A percentile compares a stretch with the other conserved stretches of the same genome.
phyloP scores from a whole-genome alignment of 2,888 invertebrate species.

The Monoplex corrugatus region DNA sequence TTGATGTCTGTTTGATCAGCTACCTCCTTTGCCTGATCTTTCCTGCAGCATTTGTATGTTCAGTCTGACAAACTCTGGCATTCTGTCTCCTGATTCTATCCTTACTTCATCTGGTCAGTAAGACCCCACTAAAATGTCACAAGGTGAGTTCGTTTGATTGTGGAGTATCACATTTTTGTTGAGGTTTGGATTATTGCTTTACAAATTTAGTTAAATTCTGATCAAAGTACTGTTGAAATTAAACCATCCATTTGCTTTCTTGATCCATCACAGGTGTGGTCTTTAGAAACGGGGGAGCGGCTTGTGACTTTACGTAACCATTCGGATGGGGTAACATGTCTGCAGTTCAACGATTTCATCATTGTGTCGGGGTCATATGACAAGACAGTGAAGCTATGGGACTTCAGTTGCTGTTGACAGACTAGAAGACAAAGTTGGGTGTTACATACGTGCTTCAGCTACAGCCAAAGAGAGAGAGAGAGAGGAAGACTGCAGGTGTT shows the following conservation, averaged over 20 bases:
- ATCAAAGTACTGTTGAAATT: not conserved
- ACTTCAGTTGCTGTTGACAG: conserved; percentile 81
- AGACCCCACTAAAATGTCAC: too few relatives aligned
- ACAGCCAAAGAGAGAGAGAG: too few relatives aligned
- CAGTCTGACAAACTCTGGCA: too few relatives aligned
- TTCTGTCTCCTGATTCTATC: too few relatives aligned
- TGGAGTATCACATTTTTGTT: too few relatives aligned
- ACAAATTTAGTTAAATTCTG: too few relatives aligned
- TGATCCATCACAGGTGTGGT: conserved; percentile 82
- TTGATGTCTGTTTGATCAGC: too few relatives aligned
- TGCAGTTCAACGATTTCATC: conserved; percentile 84
- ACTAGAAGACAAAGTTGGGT: not conserved
- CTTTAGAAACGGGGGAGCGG: conserved; percentile 82
- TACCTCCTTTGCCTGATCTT: too few relatives aligned
- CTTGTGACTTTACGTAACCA: conserved; percentile 83
- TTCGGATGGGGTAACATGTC: conserved; percentile 84
- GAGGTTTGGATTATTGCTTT: too few relatives aligned
- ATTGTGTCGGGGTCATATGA: conserved; percentile 84
- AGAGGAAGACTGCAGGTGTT: not conserved
- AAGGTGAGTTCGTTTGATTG: too few relatives aligned
- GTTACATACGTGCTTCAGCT: not conserved
- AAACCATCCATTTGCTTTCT: not conserved
- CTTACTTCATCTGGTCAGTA: too few relatives aligned
- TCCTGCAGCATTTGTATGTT: too few relatives aligned
- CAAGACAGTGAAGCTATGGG: conserved; percentile 84